Evolutionary conservation across 2,888 invertebrate genomes (phyloP), one percentile per base, ranked within the genome.

Genomic region (Barypeithes pellucidus): DNA sequence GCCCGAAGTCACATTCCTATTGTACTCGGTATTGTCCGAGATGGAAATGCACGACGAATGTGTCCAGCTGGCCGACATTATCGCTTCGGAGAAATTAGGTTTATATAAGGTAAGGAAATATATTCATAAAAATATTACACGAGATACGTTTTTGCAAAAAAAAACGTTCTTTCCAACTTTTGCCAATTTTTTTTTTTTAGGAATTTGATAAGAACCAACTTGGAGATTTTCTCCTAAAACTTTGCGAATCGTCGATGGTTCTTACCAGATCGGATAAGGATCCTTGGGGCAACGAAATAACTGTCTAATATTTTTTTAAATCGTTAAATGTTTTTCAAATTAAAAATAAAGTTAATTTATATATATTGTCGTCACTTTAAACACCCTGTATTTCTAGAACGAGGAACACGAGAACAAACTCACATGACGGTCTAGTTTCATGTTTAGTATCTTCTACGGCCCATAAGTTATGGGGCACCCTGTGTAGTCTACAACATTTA

Each of bases 151-250:
- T 54, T 18, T 22, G 12, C 54, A 54, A 22, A 8, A 8, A 14
- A 45, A 14, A 4, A 45, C 16, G 45, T n/a, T 11, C n/a, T 45
- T 54, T 54, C 5, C 18, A 54, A 54, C 2, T 39, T 11, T 29
- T 12, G 12, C 7, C 7, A 24, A 22, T 2, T 11, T 5, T 11
- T 24, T 73, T 62, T 77, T 87, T 85, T 84, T 86, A 93, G 89
- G 93, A 94, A 5, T 94, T 93, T 80, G 89, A 92, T 0, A 93
- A 93, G 82, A 92, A 91, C 75, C 93, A 94, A 82, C 85, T 96
- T 57, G 89, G 91, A 68, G 94, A 95, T 83, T 85, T 96, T 33
- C 87, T 96, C 72, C 89, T 90, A 24, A 93, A 94, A 84, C 88
- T 96, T 43, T 90, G 92, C 59, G 95, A 95, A 82, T 93, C 95